Conservation (phyloP, 1,140 invertebrate species). For the Pogonognathellus flavescens region DNA sequence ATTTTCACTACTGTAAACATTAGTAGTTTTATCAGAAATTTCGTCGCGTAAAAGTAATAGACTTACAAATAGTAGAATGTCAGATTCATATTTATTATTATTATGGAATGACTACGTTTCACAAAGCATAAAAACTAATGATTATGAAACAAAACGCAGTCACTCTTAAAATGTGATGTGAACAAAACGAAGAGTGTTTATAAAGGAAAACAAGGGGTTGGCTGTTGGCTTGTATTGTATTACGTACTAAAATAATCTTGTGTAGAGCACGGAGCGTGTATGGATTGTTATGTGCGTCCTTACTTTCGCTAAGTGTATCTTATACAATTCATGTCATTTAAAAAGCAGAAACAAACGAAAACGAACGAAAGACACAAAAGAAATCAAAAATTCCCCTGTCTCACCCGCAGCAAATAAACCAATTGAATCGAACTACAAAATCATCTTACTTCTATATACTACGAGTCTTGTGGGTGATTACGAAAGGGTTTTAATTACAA, state of each 20-base stretch:
- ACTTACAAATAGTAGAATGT: background rate
- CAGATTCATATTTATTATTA: constrained; percentile 10
- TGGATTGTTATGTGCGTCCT: no score
- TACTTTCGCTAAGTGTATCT: no score
- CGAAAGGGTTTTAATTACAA: no score
- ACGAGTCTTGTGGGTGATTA: no score
- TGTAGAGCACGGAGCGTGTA: no score
- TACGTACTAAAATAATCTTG: no score
- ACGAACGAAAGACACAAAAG: background rate
- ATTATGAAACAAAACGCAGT: background rate
- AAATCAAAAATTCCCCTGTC: constrained; percentile 20
- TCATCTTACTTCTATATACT: no score
- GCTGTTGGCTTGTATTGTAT: no score
- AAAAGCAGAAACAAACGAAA: constrained; percentile 3
- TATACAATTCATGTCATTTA: background rate
- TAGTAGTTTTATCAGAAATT: constrained; percentile 22
- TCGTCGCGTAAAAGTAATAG: background rate
- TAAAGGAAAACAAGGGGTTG: background rate
- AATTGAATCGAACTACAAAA: no score
- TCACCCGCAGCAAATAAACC: no score
- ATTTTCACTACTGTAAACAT: background rate
- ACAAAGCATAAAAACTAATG: background rate
- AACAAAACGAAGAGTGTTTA: background rate
- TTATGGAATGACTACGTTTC: background rate
- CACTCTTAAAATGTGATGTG: background rate